Evolutionary conservation across 2,113 vertebrate genomes (phyloP), one percentile per base, ranked within the genome.

Genomic region (Acanthochromis polyacanthus): DNA sequence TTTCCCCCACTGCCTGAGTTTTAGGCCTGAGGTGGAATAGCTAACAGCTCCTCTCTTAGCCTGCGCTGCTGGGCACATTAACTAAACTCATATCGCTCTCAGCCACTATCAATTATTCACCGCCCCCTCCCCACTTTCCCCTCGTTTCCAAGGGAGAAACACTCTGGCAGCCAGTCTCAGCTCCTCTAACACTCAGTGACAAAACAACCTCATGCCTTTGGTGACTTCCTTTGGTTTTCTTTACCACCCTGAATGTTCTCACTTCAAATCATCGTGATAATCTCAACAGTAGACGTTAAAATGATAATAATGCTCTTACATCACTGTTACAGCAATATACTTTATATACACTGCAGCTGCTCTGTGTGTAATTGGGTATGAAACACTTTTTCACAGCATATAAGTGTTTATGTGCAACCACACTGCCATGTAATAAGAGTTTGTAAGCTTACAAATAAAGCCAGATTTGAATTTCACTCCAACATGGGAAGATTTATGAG

Each of bases 71-170:
- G 93, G 94, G 93, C 94, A 95, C 95, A 95, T 95, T 95, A 95
- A 93, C 93, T 95, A 95, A 95, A 95, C 93, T 95, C 92, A 95
- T 94, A 94, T 92, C 89, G 94, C 94, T 94, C 94, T 95, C 93
- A 95, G 95, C 93, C 88, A 93, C 82, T 79, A 93, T 95, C 89
- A 93, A 95, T 95, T 94, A 95, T 95, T 95, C 88, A 95, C 68
- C 81, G 45, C 30, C 53, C 62, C 78, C 78, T 64, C 73, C 62
- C 74, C 19, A 28, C 59, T 74, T 69, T 83, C 80, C 63, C 72
- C 69, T 84, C 40, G 3, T 84, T 88, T 87, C 87, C 88, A 90
- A 93, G 87, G 83, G 65, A 89, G 87, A 81, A 66, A 62, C 78
- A 77, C 83, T 92, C 88, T 61, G 23, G 32, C 70, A 82, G 82